Percentiles rank a stretch among this genome's conserved stretches.
These are phyloP conservation scores for Cichladusa arquata DNA, from an alignment of 2,113 vertebrate genomes.

Conservation along the genomic window DNA sequence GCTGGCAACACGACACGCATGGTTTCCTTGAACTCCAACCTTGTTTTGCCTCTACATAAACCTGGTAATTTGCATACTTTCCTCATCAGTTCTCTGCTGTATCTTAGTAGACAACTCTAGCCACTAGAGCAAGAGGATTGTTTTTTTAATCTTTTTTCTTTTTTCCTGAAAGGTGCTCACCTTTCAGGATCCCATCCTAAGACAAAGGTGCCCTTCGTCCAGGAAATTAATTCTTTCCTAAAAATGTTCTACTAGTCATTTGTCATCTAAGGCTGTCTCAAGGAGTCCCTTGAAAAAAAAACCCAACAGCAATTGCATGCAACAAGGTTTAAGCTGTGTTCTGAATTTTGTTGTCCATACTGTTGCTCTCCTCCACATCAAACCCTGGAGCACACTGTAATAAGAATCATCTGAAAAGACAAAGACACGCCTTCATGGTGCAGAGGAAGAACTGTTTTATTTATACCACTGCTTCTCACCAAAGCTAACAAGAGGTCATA, in stretches of 20 bases:
- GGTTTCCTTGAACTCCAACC: not conserved
- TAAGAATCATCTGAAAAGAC: not conserved
- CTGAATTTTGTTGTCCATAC: not conserved
- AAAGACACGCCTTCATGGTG: not conserved
- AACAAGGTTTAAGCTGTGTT: not conserved
- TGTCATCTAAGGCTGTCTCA: not conserved
- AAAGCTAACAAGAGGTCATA: not conserved
- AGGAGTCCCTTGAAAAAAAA: not conserved
- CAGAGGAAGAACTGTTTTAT: not conserved
- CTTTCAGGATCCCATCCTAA: not conserved
- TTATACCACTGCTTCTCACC: not conserved
- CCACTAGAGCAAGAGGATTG: not conserved
- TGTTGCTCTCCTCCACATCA: not conserved
- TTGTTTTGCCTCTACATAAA: not conserved
- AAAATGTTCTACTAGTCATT: not conserved
- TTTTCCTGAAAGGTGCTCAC: not conserved
- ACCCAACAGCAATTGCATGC: accelerated
- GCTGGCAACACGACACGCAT: not conserved
- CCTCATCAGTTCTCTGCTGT: not conserved
- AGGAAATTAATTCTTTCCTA: not conserved
- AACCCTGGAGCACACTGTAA: not conserved
- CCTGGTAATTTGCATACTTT: not conserved
- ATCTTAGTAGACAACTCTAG: not conserved
- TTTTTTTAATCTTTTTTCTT: not conserved
- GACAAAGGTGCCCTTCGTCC: not conserved